These are phyloP conservation scores for Eospalax fontanierii DNA, from an alignment of 2,797 vertebrate genomes.

Conservation along the genomic window DNA sequence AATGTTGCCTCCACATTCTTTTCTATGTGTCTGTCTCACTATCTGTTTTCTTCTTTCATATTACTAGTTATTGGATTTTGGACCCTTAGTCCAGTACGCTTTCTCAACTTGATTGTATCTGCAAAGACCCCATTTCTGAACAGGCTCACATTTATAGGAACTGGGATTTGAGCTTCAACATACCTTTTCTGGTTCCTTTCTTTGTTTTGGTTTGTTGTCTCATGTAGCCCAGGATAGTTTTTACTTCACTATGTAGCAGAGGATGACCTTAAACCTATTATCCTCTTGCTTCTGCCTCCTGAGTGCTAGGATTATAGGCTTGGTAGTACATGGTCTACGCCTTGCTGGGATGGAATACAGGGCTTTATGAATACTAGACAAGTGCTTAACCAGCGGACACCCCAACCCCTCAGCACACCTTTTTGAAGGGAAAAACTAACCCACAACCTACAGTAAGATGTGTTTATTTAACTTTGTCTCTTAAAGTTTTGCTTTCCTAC, in stretches of 20 bases:
- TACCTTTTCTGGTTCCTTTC: background rate
- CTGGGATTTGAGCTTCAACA: background rate
- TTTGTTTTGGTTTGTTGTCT: background rate
- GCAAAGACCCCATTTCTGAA: conserved; percentile 32
- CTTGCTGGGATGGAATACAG: background rate
- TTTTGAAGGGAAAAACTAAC: background rate
- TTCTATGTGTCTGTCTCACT: background rate
- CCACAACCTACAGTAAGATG: background rate
- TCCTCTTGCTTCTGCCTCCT: background rate
- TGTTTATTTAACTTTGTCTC: background rate
- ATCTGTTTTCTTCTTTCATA: background rate
- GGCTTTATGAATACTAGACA: background rate
- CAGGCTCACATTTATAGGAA: background rate
- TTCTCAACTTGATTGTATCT: background rate
- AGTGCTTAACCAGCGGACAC: background rate
- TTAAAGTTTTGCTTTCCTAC: background rate
- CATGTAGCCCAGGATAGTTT: background rate
- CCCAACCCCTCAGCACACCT: background rate
- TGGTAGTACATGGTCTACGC: background rate
- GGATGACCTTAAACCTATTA: background rate
- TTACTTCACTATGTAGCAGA: background rate
- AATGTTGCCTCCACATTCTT: background rate
- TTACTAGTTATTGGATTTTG: background rate
- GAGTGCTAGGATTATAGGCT: background rate
- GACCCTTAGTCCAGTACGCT: background rate